Base-by-base conservation (phyloP, 2,888 invertebrate genomes). In the Patella caerulea region DNA sequence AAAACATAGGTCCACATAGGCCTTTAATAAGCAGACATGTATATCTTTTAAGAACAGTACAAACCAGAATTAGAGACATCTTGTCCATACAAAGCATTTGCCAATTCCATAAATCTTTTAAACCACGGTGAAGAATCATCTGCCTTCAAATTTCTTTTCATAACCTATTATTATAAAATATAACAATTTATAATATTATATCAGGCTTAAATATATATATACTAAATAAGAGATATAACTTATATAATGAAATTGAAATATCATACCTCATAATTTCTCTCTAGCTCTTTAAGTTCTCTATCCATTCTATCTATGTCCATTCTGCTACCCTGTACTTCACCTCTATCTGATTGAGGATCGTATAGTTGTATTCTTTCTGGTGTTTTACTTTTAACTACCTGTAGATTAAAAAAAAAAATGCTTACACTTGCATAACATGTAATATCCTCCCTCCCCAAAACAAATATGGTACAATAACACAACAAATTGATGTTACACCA, bases 91-190 rank as follows among this genome's bases (percentile, higher is more conserved):
- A 90, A 80, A 72, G 88, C 88, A 79, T 88, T 83, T 19, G 90
- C 90, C 79, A 90, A 81, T 78, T 86, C 85, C 81, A 89, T 83
- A 81, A 88, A 90, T 34, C 88, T 86, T n/a, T 89, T 87, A 78
- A 89, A 87, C 90, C 90, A 90, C 3, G 88, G 86, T 4, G 77
- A 75, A 19, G 80, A 79, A 72, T 77, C 74, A 53, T 59, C 55
- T 9, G 76, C 79, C 69, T 59, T 73, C 73, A 77, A 53, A 59
- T 70, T 77, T 19, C 56, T 72, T 19, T 77, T 81, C 78, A 82
- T 79, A 2, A 75, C 72, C 79, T 81, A 73, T 55, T 15, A 45
- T 56, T 54, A 17, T 56, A 72, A 52, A 54, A 55, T 72, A 59
- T 24, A 5, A 5, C 17, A 56, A 56, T 56, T 17, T 56, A 59